Conservation (phyloP, 2,888 invertebrate species). For the Penaeus monodon region DNA sequence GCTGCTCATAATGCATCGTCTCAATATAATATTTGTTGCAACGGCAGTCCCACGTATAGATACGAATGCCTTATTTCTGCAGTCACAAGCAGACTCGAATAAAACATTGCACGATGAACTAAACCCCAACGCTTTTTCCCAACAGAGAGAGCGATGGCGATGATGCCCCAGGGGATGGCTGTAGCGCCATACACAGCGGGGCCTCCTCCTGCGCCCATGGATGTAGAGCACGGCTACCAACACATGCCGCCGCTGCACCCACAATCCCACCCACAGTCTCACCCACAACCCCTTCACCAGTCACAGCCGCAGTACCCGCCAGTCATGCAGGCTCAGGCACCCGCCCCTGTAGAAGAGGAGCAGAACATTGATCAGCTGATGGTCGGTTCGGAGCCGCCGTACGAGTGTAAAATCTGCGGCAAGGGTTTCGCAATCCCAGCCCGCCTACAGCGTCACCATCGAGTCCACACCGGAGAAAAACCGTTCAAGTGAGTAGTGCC, state of each 20-base stretch:
- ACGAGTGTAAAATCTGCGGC: slow-evolving; percentile 89
- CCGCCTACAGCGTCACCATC: slow-evolving; percentile 84
- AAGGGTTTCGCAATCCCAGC: slow-evolving; percentile 93
- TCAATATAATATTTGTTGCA: too few species aligned
- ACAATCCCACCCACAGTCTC: not conserved
- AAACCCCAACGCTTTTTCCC: not conserved
- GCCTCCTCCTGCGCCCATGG: slow-evolving; percentile 31
- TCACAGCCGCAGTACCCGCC: slow-evolving; percentile 7
- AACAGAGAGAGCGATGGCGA: slow-evolving; percentile 37
- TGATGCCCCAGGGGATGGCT: slow-evolving; percentile 28
- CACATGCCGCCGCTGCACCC: slow-evolving; percentile 6
- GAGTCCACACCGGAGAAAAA: slow-evolving; percentile 91
- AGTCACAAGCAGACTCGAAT: not conserved
- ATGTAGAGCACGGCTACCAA: slow-evolving; percentile 34
- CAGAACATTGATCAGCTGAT: not conserved
- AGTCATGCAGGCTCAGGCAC: not conserved
- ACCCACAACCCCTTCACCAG: slow-evolving; percentile 12
- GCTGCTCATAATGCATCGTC: too few species aligned
- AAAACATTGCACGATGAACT: too few species aligned
- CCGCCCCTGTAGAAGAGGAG: not conserved
- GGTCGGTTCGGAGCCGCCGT: slow-evolving; percentile 68
- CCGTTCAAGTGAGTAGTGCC: slow-evolving; percentile 75
- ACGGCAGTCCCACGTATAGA: too few species aligned
- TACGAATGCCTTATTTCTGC: too few species aligned
- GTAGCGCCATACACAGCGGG: slow-evolving; percentile 3